Percentiles rank a stretch among this genome's conserved stretches.
Evolutionary conservation across 2,797 vertebrate species (phyloP).

Genomic region (Acanthiza pusilla): DNA sequence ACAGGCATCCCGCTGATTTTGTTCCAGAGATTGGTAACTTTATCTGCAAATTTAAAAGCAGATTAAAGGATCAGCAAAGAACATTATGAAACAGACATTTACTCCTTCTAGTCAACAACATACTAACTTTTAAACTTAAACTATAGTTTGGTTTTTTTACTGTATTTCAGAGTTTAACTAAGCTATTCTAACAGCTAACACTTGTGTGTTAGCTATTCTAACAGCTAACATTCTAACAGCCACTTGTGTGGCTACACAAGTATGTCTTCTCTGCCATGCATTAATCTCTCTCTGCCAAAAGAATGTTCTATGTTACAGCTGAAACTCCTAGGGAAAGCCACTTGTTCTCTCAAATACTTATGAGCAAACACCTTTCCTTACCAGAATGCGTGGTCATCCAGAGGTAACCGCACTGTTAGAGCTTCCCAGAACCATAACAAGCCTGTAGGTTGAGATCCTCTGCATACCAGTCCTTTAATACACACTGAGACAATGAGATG

Average conservation of each 20-base stretch:
- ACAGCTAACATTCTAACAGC: background rate
- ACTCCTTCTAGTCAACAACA: background rate
- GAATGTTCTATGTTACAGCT: background rate
- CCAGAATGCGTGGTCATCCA: background rate
- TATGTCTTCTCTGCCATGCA: background rate
- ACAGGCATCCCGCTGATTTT: slow-evolving; percentile 77
- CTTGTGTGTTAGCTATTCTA: background rate
- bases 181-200: background rate
- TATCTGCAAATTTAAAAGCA: slow-evolving; percentile 68
- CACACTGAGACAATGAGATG: background rate
- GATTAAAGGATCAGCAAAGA: background rate
- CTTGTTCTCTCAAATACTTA: background rate
- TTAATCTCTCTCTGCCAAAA: background rate
- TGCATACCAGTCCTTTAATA: background rate
- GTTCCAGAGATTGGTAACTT: slow-evolving; percentile 86
- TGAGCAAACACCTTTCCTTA: slow-evolving; percentile 2
- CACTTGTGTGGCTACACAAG: background rate
- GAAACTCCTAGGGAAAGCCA: slow-evolving; percentile 14
- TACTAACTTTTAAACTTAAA: background rate
- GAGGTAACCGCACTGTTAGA: background rate
- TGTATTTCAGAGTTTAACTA: background rate
- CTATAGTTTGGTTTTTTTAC: background rate
- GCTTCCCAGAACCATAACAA: background rate
- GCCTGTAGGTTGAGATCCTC: background rate
- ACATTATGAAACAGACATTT: background rate